Evolutionary conservation across 2,797 vertebrate genomes (phyloP).

Genomic region (Cottoperca gobio): DNA sequence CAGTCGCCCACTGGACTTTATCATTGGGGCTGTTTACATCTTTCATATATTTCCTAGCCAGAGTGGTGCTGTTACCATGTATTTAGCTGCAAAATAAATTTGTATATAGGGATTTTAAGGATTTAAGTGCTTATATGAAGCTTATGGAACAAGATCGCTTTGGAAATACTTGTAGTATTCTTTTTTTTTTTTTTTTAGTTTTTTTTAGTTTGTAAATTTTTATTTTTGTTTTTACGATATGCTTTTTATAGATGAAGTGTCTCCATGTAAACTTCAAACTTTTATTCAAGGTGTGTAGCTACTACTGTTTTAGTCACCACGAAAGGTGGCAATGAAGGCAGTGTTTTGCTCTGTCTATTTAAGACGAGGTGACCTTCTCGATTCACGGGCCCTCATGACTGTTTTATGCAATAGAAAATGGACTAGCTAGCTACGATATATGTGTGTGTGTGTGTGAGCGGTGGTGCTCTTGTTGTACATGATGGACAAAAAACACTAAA

Average conservation of each 20-base stretch:
- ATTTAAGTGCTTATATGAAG: slow-evolving; percentile 94
- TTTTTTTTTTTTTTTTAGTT: slow-evolving; percentile 53
- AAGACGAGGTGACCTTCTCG: slow-evolving; percentile 77
- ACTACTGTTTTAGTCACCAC: slow-evolving; percentile 78
- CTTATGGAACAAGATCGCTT: slow-evolving; percentile 83
- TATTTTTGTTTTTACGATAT: slow-evolving; percentile 80
- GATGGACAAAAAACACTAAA: slow-evolving; percentile 87
- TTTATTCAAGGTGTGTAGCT: slow-evolving; percentile 82
- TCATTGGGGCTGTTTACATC: slow-evolving; percentile 85
- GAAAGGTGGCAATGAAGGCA: slow-evolving; percentile 76
- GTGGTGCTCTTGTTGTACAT: slow-evolving; percentile 80
- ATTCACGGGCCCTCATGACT: slow-evolving; percentile 76
- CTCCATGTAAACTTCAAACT: slow-evolving; percentile 77
- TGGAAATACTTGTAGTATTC: slow-evolving; percentile 80
- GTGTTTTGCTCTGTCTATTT: slow-evolving; percentile 79
- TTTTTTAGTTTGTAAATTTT: slow-evolving; percentile 82
- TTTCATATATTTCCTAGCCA: slow-evolving; percentile 83
- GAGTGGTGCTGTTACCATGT: slow-evolving; percentile 86
- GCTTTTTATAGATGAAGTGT: slow-evolving; percentile 84
- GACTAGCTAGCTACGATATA: slow-evolving; percentile 79
- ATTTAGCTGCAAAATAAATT: slow-evolving; percentile 91
- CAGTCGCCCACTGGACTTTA: slow-evolving; percentile 82
- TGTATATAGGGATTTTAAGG: slow-evolving; percentile 92
- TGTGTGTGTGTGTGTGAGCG: slow-evolving; percentile 70
- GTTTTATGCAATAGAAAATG: slow-evolving; percentile 83